Conservation (phyloP, 2,888 invertebrate genomes). For the Ochlodes sylvanus region DNA sequence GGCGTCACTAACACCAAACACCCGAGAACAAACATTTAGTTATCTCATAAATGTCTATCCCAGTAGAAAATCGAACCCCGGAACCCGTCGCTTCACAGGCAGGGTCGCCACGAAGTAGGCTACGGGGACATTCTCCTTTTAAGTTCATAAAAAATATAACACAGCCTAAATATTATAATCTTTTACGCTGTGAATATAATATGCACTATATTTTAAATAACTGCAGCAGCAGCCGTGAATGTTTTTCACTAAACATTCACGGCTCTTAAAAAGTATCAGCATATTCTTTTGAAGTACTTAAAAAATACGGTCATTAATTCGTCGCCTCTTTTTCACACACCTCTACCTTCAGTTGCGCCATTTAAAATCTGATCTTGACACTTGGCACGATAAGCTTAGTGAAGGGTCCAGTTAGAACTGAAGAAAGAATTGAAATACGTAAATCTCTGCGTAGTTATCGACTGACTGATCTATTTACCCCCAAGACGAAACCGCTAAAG, state of each 20-base stretch:
- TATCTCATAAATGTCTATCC: too few relatives aligned
- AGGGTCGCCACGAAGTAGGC: too few relatives aligned
- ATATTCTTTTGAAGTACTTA: not conserved
- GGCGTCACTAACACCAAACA: too few relatives aligned
- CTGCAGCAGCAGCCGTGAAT: not conserved
- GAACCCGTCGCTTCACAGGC: too few relatives aligned
- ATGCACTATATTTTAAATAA: not conserved
- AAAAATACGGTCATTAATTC: conserved; percentile 9
- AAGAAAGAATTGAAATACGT: not conserved
- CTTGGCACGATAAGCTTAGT: not conserved
- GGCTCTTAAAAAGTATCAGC: not conserved
- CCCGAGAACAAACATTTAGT: too few relatives aligned
- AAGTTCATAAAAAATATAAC: not conserved
- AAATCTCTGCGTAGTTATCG: too few relatives aligned
- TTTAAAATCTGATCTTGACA: conserved; percentile 7
- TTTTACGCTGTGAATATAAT: too few relatives aligned
- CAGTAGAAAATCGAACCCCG: too few relatives aligned
- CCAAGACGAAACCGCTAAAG: too few relatives aligned
- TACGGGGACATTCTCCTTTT: not conserved
- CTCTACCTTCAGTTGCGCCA: not conserved
- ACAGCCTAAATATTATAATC: too few relatives aligned
- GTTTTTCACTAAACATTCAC: not conserved
- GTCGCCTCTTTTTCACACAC: not conserved
- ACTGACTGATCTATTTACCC: too few relatives aligned
- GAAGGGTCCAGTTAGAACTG: not conserved